phyloP scores from a whole-genome alignment of 1,140 invertebrate genomes.

The Caenorhabditis tropicalis region DNA sequence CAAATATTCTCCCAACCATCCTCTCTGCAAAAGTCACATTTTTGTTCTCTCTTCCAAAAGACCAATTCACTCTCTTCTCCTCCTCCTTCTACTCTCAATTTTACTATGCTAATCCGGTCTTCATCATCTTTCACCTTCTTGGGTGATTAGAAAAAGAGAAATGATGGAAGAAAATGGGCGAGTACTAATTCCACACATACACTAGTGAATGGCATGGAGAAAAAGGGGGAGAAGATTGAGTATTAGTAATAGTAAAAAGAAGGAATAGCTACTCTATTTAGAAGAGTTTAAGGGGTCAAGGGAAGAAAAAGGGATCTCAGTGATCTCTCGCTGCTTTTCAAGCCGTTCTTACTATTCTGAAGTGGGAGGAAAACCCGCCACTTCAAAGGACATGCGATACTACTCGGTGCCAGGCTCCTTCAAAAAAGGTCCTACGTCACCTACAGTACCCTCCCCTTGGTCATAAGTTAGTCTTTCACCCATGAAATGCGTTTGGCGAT shows the following conservation, averaged over 20 bases:
- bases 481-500: too few species aligned
- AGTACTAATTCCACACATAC: constrained; percentile 4
- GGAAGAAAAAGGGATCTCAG: too few species aligned
- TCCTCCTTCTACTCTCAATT: too few species aligned
- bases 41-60: neutral
- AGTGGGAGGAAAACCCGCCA: neutral
- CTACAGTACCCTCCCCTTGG: too few species aligned
- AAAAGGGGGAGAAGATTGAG: neutral
- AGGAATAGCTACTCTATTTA: neutral
- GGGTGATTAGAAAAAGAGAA: neutral
- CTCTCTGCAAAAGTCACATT: neutral
- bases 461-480: too few species aligned
- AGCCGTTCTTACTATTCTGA: too few species aligned
- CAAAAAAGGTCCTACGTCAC: too few species aligned
- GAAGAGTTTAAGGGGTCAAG: neutral
- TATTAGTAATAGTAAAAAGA: neutral
- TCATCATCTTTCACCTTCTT: neutral
- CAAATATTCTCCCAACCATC: neutral
- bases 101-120: constrained; percentile 29
- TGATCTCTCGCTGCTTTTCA: too few species aligned
- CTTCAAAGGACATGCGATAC: neutral
- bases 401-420: too few species aligned
- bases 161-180: too few species aligned
- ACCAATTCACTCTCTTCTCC: too few species aligned
- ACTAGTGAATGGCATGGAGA: neutral